These are phyloP conservation scores for Ptychochromis oligacanthus DNA, from an alignment of 2,113 vertebrate species.

Conservation along the genomic window DNA sequence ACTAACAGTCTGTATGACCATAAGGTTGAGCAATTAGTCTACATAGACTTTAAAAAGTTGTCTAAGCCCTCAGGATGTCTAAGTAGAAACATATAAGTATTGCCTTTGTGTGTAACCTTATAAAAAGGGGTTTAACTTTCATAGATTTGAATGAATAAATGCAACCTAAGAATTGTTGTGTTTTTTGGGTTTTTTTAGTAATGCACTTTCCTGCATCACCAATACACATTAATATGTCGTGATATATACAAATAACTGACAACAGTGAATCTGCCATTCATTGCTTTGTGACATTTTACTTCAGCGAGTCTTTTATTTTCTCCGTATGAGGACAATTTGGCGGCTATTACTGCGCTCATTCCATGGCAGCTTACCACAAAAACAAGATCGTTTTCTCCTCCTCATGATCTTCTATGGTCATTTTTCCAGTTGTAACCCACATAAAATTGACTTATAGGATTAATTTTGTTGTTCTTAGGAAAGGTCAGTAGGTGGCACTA, in stretches of 20 bases:
- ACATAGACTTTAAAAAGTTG: not conserved
- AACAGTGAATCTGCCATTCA: not conserved
- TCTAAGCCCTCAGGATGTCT: not conserved
- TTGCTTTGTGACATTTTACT: not conserved
- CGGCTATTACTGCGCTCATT: not conserved
- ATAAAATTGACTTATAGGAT: too few species aligned
- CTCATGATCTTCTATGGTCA: not conserved
- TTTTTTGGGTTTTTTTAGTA: not conserved
- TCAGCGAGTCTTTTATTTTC: not conserved
- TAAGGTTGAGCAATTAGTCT: not conserved
- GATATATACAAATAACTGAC: too few species aligned
- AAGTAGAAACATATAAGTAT: not conserved
- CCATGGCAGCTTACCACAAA: not conserved
- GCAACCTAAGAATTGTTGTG: not conserved
- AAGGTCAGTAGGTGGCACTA: too few species aligned
- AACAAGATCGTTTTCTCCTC: not conserved
- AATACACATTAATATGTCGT: not conserved
- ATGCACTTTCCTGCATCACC: not conserved
- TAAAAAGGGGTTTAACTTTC: constrained; percentile 8
- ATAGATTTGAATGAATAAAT: not conserved
- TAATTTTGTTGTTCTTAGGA: too few species aligned
- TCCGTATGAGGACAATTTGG: not conserved
- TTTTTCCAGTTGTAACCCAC: too few species aligned
- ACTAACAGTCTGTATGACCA: not conserved
- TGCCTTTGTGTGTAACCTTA: not conserved